phyloP scores from a whole-genome alignment of 2,797 vertebrate species.

The Molossus molossus region DNA sequence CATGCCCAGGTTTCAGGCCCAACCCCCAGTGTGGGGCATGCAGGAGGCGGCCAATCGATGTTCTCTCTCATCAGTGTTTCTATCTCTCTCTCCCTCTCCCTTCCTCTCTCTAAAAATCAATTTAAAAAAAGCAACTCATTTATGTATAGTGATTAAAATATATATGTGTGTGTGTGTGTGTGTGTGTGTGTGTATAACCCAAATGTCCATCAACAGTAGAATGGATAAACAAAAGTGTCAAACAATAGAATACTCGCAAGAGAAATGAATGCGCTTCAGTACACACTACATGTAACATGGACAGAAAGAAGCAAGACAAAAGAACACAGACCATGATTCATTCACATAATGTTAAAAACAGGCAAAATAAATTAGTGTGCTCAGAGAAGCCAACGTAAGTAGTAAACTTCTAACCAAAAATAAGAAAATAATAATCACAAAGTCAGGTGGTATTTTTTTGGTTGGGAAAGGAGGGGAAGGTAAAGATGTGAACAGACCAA shows the following conservation, averaged over 20 bases:
- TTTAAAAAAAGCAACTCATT: no score
- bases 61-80: no score
- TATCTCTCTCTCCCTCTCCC: no score
- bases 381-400: background rate
- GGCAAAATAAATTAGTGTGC: background rate
- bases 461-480: background rate
- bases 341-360: background rate
- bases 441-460: background rate
- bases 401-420: background rate
- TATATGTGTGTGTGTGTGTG: background rate
- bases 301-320: background rate
- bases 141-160: no score
- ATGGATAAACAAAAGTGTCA: background rate
- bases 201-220: background rate
- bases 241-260: background rate
- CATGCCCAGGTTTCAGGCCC: no score
- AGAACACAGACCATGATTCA: background rate
- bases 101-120: no score
- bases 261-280: constrained; percentile 6
- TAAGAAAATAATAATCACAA: constrained; percentile 10
- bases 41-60: no score
- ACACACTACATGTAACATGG: background rate
- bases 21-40: no score
- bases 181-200: background rate
- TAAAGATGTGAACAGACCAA: background rate